Conservation (phyloP, 2,888 invertebrate genomes). For the Rhingia rostrata region DNA sequence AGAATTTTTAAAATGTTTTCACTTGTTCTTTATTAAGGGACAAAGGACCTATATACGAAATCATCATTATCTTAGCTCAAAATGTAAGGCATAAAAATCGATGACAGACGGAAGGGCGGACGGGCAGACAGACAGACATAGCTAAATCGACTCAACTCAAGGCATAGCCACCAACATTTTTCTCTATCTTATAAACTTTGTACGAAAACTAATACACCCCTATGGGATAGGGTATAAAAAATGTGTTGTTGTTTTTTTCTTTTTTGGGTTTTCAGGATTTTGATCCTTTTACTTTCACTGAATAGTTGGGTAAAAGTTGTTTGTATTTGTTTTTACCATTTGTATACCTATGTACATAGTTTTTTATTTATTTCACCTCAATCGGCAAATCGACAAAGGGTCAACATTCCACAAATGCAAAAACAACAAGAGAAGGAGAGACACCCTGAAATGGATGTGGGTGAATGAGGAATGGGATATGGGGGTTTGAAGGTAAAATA, state of each 20-base stretch:
- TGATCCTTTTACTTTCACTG: constrained; percentile 43
- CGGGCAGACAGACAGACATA: no score
- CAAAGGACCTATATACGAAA: no score
- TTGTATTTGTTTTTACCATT: constrained; percentile 20
- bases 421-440: constrained; percentile 1
- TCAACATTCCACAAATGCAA: constrained; percentile 46
- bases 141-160: no score
- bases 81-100: no score
- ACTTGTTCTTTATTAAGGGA: no score
- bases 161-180: no score
- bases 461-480: background rate
- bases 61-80: no score
- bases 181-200: no score
- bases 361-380: constrained; percentile 51
- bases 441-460: background rate
- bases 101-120: no score
- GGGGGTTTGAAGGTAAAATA: constrained; percentile 7
- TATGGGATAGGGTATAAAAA: background rate
- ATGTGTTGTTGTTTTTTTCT: no score
- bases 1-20: no score
- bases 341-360: background rate
- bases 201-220: no score
- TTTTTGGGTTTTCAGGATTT: constrained; percentile 51
- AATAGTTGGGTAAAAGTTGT: constrained; percentile 18
- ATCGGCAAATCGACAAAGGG: constrained; percentile 59